Base-by-base conservation (phyloP, 2,113 vertebrate genomes). In the Onychostruthus taczanowskii region DNA sequence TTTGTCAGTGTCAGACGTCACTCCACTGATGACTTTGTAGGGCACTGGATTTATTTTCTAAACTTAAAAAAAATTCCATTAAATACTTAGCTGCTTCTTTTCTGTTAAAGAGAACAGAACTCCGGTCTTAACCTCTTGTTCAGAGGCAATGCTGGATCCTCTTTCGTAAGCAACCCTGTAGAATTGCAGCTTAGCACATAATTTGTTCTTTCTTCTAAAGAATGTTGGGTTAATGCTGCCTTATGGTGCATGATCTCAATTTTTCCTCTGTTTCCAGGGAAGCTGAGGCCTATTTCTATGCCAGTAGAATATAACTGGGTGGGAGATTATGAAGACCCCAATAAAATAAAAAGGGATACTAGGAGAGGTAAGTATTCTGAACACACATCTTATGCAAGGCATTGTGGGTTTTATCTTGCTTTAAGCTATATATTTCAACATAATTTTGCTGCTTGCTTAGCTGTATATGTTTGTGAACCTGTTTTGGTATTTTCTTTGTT, bases 221-320 rank as follows among this genome's bases (percentile, higher is more conserved):
- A 61, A 59, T 76, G 30, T 83, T 76, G 91, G 70, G 56, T 90
- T 80, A 92, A 83, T 84, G 56, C 72, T 87, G 82, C 77, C 59
- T 85, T 94, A 61, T 75, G 67, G 56, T 93, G 62, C 89, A 41
- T 94, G 77, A 74, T 88, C 59, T 92, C 96, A 84, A 72, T 97
- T 97, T 97, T 95, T 96, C 96, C 96, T 97, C 95, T 98, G 89
- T 97, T 96, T 98, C 96, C 96, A 99, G 99, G 99, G 95, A 99
- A 99, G 94, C 97, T 99, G 96, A 98, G 99, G 95, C 99, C 99
- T 96, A 99, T 99, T 97, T 99, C 99, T 96, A 99, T 99, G 99
- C 99, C 99, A 93, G 98, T 99, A 97, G 99, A 99, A 97, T 99
- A 99, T 98, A 99, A 99, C 98, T 99, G 99, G 99, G 99, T 99